A percentile compares a stretch with the other conserved stretches of the same genome.
Evolutionary conservation across 2,888 invertebrate species (phyloP).

Genomic region (Apamea epomidion): DNA sequence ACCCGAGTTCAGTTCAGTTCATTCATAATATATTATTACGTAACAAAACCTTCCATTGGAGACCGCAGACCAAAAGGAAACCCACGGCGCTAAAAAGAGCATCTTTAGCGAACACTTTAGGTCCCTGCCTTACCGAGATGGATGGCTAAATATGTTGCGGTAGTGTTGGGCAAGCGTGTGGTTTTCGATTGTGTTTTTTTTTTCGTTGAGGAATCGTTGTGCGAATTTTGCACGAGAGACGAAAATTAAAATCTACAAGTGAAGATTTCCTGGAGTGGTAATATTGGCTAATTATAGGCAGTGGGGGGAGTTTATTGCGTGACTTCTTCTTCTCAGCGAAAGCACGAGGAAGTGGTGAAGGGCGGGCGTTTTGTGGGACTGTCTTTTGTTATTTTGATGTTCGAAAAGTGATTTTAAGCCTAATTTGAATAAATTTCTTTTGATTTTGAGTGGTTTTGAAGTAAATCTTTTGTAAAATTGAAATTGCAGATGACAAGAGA

Average conservation of each 20-base stretch:
- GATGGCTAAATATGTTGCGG: constrained; percentile 78
- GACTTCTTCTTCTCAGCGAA: too few species aligned
- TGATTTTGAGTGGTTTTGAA: too few species aligned
- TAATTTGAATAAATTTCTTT: too few species aligned
- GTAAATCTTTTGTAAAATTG: neutral
- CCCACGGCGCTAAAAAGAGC: constrained; percentile 79
- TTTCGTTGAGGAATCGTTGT: neutral
- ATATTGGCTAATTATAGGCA: too few species aligned
- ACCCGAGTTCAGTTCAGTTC: constrained; percentile 70
- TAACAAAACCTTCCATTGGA: constrained; percentile 77
- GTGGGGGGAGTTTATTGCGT: too few species aligned
- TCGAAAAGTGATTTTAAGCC: too few species aligned
- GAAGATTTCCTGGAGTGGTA: neutral
- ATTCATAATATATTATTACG: constrained; percentile 74
- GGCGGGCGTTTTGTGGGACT: too few species aligned
- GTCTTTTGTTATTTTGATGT: too few species aligned
- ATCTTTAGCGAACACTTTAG: constrained; percentile 83
- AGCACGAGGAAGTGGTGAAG: too few species aligned
- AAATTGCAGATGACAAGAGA: neutral
- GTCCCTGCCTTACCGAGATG: constrained; percentile 79
- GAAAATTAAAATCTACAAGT: neutral
- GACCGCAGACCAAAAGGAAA: constrained; percentile 80
- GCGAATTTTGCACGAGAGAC: neutral
- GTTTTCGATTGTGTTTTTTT: constrained; percentile 8
- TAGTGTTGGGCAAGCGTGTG: constrained; percentile 56